A percentile compares a stretch with the other conserved stretches of the same genome.
Conservation (phyloP, 2,888 invertebrate species). For the Agriopis aurantiaria region DNA sequence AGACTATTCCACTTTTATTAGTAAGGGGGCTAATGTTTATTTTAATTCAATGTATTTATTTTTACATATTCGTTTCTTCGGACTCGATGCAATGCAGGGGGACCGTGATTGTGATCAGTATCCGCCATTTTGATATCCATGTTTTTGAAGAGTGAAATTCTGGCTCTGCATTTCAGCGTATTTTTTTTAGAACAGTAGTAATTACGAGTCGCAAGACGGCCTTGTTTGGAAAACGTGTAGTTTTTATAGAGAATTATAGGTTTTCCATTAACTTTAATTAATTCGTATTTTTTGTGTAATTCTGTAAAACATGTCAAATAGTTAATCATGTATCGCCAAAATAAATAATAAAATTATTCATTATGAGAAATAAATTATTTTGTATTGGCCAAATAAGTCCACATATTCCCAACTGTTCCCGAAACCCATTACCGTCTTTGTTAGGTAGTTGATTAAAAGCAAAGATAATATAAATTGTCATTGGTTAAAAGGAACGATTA, state of each 20-base stretch:
- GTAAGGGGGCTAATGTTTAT: too few species aligned
- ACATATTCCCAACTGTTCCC: too few species aligned
- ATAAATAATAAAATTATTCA: too few species aligned
- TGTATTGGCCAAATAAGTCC: too few species aligned
- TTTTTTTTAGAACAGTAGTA: conserved; percentile 47
- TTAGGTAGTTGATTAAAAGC: too few species aligned
- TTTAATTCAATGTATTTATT: background rate
- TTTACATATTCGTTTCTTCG: conserved; percentile 22
- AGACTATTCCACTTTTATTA: too few species aligned
- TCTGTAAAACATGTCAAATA: conserved; percentile 1
- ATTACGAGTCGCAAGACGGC: background rate
- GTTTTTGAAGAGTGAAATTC: conserved; percentile 35
- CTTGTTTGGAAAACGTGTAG: conserved; percentile 43
- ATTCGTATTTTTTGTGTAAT: background rate
- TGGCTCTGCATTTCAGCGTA: conserved; percentile 41
- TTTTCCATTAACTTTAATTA: background rate
- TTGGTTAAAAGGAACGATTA: too few species aligned
- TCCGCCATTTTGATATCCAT: conserved; percentile 32
- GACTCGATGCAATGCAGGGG: conserved; percentile 28
- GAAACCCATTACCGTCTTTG: too few species aligned
- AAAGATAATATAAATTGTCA: too few species aligned
- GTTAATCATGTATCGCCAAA: background rate
- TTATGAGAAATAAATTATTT: too few species aligned
- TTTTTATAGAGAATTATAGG: conserved; percentile 38
- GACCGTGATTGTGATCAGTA: conserved; percentile 40